Evolutionary conservation across 2,797 vertebrate genomes (phyloP).

Genomic region (Champsocephalus esox): DNA sequence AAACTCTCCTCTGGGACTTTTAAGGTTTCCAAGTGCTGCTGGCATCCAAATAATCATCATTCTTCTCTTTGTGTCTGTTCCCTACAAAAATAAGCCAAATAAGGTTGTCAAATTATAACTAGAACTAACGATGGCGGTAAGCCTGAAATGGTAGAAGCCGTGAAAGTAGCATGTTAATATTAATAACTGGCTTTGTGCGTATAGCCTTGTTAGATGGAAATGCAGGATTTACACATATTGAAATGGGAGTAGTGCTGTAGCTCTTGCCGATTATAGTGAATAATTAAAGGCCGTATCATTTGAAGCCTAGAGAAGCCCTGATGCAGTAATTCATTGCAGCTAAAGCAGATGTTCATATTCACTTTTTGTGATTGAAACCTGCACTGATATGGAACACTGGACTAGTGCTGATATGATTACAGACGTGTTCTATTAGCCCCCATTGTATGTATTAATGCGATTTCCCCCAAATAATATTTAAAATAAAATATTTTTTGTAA

Average conservation of each 20-base stretch:
- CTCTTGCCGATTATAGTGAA: constrained; percentile 47
- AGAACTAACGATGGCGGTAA: constrained; percentile 34
- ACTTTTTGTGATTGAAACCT: constrained; percentile 25
- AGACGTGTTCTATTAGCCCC: background rate
- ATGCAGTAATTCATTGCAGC: constrained; percentile 33
- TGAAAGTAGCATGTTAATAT: constrained; percentile 42
- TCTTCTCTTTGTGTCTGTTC: constrained; percentile 10
- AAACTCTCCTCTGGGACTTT: constrained; percentile 80
- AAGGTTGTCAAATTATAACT: constrained; percentile 43
- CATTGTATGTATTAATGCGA: background rate
- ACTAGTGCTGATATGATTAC: constrained; percentile 10
- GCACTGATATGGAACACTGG: background rate
- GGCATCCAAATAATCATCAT: constrained; percentile 33
- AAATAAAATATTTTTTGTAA: too few species aligned
- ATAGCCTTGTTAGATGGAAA: constrained; percentile 62
- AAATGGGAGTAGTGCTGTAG: constrained; percentile 18
- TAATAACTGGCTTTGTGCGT: constrained; percentile 39
- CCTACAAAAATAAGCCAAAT: constrained; percentile 29
- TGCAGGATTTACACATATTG: constrained; percentile 41
- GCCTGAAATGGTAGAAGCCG: constrained; percentile 34
- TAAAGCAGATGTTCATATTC: constrained; percentile 46
- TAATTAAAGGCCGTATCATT: constrained; percentile 48
- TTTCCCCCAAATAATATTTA: too few species aligned
- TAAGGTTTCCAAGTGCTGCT: constrained; percentile 75
- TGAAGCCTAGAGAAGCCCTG: constrained; percentile 22